These are phyloP conservation scores for Rugalucina vietnamica DNA, from an alignment of 2,888 invertebrate species.

Conservation along the genomic window DNA sequence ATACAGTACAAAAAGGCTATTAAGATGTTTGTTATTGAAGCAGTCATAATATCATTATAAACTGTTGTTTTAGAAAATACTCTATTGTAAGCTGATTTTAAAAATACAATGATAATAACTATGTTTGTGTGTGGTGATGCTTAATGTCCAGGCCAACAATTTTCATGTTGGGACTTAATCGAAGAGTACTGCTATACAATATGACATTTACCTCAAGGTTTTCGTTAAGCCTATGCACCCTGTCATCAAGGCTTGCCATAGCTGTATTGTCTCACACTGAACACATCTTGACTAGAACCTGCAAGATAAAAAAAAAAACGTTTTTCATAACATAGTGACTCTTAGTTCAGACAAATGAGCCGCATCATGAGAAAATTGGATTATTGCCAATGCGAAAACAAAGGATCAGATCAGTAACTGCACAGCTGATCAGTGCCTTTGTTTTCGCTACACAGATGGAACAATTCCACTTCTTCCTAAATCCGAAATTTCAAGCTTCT, in stretches of 20 bases:
- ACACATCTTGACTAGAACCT: background rate
- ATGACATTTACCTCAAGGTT: conserved; percentile 73
- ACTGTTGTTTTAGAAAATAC: too few relatives aligned
- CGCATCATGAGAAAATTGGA: background rate
- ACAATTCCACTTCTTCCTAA: background rate
- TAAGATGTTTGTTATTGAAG: too few relatives aligned
- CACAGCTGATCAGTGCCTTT: background rate
- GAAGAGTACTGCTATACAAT: background rate
- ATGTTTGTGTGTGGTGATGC: too few relatives aligned
- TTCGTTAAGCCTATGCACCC: conserved; percentile 73
- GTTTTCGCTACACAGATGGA: background rate
- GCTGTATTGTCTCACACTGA: background rate
- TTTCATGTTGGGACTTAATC: background rate
- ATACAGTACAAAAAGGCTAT: too few relatives aligned
- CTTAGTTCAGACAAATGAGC: background rate
- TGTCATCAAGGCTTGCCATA: conserved; percentile 65
- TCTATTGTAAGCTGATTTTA: too few relatives aligned
- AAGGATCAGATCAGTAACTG: background rate
- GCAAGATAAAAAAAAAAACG: background rate
- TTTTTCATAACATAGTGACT: background rate
- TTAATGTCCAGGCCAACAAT: too few relatives aligned
- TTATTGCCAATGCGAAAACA: background rate
- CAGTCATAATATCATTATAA: too few relatives aligned
- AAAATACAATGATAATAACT: too few relatives aligned
- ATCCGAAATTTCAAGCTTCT: background rate